Base-by-base conservation (phyloP, 37 sponge, comb jelly and placozoan genomes). In the Aplysina aerophoba region DNA sequence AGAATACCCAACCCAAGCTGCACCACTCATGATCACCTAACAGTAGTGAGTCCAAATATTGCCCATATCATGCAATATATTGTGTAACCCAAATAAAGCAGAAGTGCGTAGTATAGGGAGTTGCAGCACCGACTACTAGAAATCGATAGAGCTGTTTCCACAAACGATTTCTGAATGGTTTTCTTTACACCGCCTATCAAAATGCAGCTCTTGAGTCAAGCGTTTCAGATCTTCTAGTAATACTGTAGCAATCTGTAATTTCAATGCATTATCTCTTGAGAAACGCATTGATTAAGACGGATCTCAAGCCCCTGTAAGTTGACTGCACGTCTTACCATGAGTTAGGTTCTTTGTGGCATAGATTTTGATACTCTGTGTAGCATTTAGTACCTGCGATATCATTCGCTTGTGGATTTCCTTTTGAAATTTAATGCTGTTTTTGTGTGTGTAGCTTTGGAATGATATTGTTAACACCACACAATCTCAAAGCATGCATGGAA, bases 151-250 rank as follows among this genome's bases (percentile, higher is more conserved):
- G 59, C 59, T 58, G 59, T 58, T 58, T 58, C 59, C 59, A 58
- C 59, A 58, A 15, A 19, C 59, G 19, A 58, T 20, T 20, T 58
- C 59, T 58, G 59, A 58, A 58, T 19, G 59, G 59, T 58, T 58
- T 58, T 19, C 59, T 58, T 58, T 58, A 58, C 59, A 19, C 19
- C 59, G 59, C 59, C 59, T 58, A 58, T 58, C 59, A 58, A 58
- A 58, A 20, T 58, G 59, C 19, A 58, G 59, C 59, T 58, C 59
- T 58, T 58, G 59, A 58, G 59, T 58, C n/a, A n/a, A n/a, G n/a
- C n/a, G n/a, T 58, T 58, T 58, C 19, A 58, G 59, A 58, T 58
- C 59, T 58, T 58, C 59, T 58, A 19, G 59, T 58, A 58, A 58
- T 15, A 58, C 59, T 19, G 59, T 58, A 19, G 15, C 59, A 58